These are phyloP conservation scores for Pteronotus mesoamericanus DNA, from an alignment of 2,797 vertebrate species.

Conservation along the genomic window DNA sequence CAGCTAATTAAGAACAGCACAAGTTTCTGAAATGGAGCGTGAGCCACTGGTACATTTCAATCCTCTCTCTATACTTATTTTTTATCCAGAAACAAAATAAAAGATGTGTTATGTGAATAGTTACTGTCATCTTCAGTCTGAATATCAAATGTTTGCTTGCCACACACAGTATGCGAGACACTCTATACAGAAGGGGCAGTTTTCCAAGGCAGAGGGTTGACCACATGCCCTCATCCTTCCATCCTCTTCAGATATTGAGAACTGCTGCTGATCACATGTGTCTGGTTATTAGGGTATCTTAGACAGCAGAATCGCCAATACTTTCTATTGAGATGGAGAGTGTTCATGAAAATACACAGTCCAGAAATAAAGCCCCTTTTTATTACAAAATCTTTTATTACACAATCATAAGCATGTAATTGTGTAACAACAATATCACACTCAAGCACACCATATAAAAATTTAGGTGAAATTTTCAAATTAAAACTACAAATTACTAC, in stretches of 20 bases:
- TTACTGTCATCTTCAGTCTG: neutral
- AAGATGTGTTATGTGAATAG: neutral
- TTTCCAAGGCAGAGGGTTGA: neutral
- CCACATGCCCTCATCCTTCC: rapidly evolving
- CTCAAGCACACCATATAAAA: no score
- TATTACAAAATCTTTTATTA: no score
- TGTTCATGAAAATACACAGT: neutral
- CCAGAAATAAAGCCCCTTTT: no score
- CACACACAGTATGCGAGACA: neutral
- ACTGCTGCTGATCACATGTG: neutral
- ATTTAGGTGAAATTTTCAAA: no score
- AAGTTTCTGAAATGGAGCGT: neutral
- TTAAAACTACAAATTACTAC: no score
- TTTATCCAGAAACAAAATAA: neutral
- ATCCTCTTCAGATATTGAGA: neutral
- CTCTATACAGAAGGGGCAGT: neutral
- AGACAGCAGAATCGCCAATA: neutral
- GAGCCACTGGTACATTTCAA: neutral
- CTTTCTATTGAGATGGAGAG: neutral
- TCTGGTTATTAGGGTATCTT: neutral
- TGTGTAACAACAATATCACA: no score
- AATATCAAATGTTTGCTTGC: neutral
- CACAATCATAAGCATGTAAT: no score
- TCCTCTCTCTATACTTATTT: neutral
- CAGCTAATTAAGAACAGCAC: neutral